Conservation (phyloP, 1,140 invertebrate species). For the Triops longicaudatus region DNA sequence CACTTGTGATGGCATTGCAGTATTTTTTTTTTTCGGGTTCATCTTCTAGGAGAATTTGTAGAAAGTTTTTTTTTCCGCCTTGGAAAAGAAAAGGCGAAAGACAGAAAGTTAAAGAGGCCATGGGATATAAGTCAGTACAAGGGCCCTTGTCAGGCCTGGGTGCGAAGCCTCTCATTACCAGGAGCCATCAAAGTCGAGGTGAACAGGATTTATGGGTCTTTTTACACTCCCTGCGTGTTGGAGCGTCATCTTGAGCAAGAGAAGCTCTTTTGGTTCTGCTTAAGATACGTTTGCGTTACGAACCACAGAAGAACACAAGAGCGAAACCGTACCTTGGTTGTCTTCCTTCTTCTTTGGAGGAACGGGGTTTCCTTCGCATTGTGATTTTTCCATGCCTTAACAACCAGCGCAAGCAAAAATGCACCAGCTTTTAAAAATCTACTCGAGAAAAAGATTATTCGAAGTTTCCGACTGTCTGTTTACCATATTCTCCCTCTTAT, state of each 20-base stretch:
- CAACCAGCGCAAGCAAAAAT: no score
- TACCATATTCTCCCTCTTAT: no score
- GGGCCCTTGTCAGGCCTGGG: slow-evolving; percentile 4
- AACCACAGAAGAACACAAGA: no score
- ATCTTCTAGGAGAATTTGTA: neutral
- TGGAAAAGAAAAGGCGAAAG: neutral
- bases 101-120: neutral
- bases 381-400: no score
- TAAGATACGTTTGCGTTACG: no score
- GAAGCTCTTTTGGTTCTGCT: no score
- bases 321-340: no score
- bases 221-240: slow-evolving; percentile 10
- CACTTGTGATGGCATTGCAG: neutral
- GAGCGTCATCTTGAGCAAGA: neutral
- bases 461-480: no score
- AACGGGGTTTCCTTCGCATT: no score
- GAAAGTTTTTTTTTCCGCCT: neutral
- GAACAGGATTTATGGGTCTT: slow-evolving; percentile 7
- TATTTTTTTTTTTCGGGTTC: neutral
- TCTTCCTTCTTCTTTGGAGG: no score
- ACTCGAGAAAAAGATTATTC: no score
- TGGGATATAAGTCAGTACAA: neutral
- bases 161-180: slow-evolving; percentile 11
- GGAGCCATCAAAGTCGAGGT: slow-evolving; percentile 14
- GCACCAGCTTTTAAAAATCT: no score